Evolutionary conservation across 2,113 vertebrate genomes (phyloP).

Genomic region (Lophura nycthemera): DNA sequence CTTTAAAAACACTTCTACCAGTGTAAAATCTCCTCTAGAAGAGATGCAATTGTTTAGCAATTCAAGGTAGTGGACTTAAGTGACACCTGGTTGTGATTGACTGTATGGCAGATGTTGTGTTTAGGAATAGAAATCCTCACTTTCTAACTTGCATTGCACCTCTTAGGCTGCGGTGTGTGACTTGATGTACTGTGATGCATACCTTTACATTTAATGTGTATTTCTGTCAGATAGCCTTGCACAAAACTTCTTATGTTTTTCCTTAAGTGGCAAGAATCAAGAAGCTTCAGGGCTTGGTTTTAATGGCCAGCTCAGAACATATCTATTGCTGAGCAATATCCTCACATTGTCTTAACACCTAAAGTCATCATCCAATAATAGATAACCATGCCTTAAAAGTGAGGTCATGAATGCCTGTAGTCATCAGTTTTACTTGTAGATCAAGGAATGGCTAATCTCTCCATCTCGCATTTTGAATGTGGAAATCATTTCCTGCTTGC

Average conservation of each 20-base stretch:
- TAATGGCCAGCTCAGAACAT: slow-evolving; percentile 3
- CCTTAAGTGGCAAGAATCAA: not conserved
- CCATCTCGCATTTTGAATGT: slow-evolving; percentile 28
- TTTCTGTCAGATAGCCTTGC: not conserved
- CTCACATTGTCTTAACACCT: slow-evolving; percentile 55
- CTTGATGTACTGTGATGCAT: not conserved
- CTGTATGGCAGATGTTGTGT: not conserved
- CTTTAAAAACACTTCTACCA: not conserved
- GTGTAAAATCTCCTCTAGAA: not conserved
- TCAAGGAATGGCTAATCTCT: slow-evolving; percentile 42
- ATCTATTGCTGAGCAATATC: slow-evolving; percentile 57
- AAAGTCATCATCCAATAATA: slow-evolving; percentile 47
- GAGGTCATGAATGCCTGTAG: slow-evolving; percentile 47
- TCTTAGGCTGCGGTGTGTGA: not conserved
- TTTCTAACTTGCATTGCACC: not conserved
- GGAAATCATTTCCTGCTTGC: slow-evolving; percentile 16
- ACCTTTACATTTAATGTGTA: not conserved
- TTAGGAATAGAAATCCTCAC: not conserved
- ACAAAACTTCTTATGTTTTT: not conserved
- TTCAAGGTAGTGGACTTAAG: not conserved
- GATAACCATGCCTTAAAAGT: slow-evolving; percentile 43
- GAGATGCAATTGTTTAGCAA: not conserved
- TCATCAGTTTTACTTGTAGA: slow-evolving; percentile 47
- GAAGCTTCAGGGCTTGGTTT: slow-evolving; percentile 53
- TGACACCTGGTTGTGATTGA: not conserved